Base-by-base conservation (phyloP, 2,888 invertebrate genomes). In the Hyposoter dolosus region DNA sequence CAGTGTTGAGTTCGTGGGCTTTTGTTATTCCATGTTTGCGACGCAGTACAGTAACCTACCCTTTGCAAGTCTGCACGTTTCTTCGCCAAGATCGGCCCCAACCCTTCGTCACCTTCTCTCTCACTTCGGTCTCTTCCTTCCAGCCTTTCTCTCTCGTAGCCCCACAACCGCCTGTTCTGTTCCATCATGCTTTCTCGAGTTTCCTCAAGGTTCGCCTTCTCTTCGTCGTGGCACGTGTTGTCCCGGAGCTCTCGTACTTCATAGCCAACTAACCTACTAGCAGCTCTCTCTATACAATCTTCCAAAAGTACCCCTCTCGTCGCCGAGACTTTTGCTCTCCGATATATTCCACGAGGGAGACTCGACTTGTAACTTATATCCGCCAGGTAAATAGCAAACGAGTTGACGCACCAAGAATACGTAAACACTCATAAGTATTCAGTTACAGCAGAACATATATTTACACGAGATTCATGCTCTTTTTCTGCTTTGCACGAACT, bases 1-100 rank as follows among this genome's bases (percentile, higher is more conserved):
- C 32, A 40, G 50, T 60, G 71, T 78, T 56, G 69, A 75, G 71
- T 40, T 40, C 74, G 66, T 56, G 76, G 60, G 81, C 86, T 35
- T 82, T 86, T 88, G 88, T 88, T 88, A 88, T 88, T 86, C 84
- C 80, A 85, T 86, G 86, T 88, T 88, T 83, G 84, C 83, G 81
- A 86, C 79, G 83, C 74, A 47, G 82, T 79, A 71, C 63, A 81
- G 80, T 86, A 88, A 88, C 88, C 82, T 88, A 85, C 84, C 88
- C 83, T 28, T 76, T 76, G 72, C 86, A 74, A 83, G 83, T 75
- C 80, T 77, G 83, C 83, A 80, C 83, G 83, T 83, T 85, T 86
- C 79, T 84, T 76, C 83, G 47, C 66, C 66, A 7, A 75, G 77
- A 77, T 82, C 82, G 40, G 12, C 47, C 68, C 32, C 71, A 65